phyloP scores from a whole-genome alignment of 2,113 vertebrate species.

The Manacus vitellinus region DNA sequence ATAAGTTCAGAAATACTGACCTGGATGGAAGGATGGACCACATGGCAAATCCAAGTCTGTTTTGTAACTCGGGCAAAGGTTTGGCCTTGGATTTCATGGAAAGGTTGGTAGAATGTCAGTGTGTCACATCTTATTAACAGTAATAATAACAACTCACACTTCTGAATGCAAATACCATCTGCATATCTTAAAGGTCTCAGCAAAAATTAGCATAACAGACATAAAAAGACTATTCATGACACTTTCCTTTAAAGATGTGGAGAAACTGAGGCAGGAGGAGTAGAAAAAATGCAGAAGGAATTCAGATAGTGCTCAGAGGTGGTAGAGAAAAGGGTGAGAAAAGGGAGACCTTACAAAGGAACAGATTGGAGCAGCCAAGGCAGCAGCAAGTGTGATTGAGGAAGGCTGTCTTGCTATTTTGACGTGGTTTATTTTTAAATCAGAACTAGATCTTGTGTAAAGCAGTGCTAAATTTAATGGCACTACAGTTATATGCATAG shows the following conservation, averaged over 20 bases:
- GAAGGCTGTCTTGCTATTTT: background rate
- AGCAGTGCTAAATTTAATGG: background rate
- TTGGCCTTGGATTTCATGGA: background rate
- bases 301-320: background rate
- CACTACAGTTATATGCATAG: background rate
- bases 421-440: background rate
- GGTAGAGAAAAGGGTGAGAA: background rate
- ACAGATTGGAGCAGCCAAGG: background rate
- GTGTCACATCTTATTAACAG: slow-evolving; percentile 23
- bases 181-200: background rate
- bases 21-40: background rate
- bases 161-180: background rate
- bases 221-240: background rate
- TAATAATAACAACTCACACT: background rate
- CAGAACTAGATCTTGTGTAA: background rate
- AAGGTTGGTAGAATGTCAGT: slow-evolving; percentile 30
- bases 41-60: background rate
- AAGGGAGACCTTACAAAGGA: background rate
- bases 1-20: background rate
- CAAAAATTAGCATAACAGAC: background rate
- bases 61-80: background rate
- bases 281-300: background rate
- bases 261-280: background rate
- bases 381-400: background rate
- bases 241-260: background rate